Conservation (phyloP, 2,797 vertebrate genomes). For the Iguana delicatissima region DNA sequence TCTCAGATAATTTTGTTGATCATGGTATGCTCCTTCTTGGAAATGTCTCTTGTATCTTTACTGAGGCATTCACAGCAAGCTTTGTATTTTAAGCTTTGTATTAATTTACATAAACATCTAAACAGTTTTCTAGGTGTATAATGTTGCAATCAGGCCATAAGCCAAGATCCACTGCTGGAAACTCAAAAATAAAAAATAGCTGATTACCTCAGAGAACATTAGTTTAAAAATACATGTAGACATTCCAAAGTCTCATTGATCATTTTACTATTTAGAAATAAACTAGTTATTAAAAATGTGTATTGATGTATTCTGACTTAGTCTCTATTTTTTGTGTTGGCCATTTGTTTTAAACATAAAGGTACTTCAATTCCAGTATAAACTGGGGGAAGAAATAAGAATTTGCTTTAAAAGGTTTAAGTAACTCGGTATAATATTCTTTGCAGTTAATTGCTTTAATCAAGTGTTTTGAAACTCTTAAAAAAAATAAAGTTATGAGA, state of each 20-base stretch:
- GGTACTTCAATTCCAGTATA: neutral
- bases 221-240: neutral
- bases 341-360: constrained; percentile 45
- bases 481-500: neutral
- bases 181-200: neutral
- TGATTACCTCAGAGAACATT: neutral
- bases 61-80: neutral
- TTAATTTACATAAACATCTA: neutral
- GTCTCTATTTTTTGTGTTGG: constrained; percentile 10
- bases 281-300: neutral
- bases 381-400: constrained; percentile 17
- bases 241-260: neutral
- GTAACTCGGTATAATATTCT: neutral
- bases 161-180: neutral
- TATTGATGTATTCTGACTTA: constrained; percentile 30
- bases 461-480: neutral
- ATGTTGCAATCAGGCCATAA: neutral
- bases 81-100: neutral
- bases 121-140: neutral
- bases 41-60: neutral
- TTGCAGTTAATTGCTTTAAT: neutral
- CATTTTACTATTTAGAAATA: neutral
- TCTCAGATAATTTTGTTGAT: neutral
- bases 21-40: neutral
- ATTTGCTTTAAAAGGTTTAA: neutral